A percentile compares a stretch with the other conserved stretches of the same genome.
Evolutionary conservation across 2,888 invertebrate genomes (phyloP).

Genomic region (Megastigmus dorsalis): DNA sequence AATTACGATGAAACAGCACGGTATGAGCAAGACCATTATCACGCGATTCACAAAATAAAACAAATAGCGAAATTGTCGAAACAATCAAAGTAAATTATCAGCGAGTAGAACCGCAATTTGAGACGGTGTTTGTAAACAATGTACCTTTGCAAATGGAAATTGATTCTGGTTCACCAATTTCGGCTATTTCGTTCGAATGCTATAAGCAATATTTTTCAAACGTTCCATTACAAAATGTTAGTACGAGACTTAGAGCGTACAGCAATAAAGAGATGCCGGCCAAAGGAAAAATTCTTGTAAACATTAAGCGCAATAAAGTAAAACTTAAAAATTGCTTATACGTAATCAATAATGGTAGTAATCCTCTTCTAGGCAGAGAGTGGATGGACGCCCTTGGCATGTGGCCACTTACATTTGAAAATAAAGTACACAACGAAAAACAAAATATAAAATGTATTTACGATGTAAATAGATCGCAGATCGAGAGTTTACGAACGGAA

Average conservation of each 20-base stretch:
- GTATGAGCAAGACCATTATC: background rate
- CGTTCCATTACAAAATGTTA: background rate
- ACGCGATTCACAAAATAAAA: background rate
- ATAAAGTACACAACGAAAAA: background rate
- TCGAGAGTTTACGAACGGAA: background rate
- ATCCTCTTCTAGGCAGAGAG: background rate
- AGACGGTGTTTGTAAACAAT: background rate
- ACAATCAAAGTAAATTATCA: background rate
- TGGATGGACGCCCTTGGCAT: background rate
- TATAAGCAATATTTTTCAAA: background rate
- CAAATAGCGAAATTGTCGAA: background rate
- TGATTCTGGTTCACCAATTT: background rate
- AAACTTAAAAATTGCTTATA: background rate
- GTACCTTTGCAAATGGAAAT: background rate
- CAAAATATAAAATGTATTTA: too few relatives aligned
- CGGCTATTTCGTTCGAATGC: background rate
- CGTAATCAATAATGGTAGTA: background rate
- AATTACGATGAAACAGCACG: background rate
- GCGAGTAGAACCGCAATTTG: too few relatives aligned
- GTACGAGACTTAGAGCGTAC: background rate
- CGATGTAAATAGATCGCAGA: background rate
- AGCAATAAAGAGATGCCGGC: background rate
- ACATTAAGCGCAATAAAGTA: background rate
- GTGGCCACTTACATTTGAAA: background rate
- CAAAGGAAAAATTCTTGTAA: background rate